Percentiles rank a stretch among this genome's conserved stretches.
Conservation (phyloP, 2,888 invertebrate species). For the Exocentrus adspersus region DNA sequence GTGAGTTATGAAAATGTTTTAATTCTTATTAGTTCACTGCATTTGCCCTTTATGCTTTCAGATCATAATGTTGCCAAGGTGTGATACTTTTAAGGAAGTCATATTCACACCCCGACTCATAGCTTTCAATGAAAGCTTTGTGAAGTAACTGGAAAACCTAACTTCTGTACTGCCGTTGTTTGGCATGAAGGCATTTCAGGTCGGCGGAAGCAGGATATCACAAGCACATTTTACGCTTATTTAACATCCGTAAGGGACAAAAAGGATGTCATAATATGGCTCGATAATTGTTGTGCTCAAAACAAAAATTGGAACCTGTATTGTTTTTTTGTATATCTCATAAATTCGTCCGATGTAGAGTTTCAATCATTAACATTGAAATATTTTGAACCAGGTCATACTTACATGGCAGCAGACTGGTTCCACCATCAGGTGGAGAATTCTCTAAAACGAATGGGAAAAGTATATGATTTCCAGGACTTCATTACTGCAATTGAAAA, state of each 20-base stretch:
- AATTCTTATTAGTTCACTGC: not conserved
- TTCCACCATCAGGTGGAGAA: slow-evolving; percentile 4
- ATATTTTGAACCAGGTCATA: slow-evolving; percentile 9
- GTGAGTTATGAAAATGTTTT: not conserved
- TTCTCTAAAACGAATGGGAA: slow-evolving; percentile 17
- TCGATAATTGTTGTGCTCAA: not conserved
- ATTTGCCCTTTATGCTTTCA: not conserved
- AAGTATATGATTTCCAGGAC: slow-evolving; percentile 29
- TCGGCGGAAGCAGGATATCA: not conserved
- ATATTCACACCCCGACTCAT: not conserved
- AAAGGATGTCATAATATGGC: not conserved
- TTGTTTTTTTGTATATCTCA: not conserved
- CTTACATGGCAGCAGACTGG: not conserved
- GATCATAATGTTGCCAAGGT: not conserved
- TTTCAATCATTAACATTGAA: slow-evolving; percentile 3
- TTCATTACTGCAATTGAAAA: not conserved
- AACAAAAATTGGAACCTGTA: slow-evolving; percentile 3
- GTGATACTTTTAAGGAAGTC: not conserved
- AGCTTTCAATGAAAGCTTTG: not conserved
- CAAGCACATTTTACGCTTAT: not conserved
- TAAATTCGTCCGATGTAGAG: not conserved
- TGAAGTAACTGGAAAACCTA: not conserved
- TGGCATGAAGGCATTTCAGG: not conserved
- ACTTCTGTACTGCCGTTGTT: not conserved
- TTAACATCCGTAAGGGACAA: not conserved